Conservation (phyloP, 2,113 vertebrate species). For the Sitta europaea region DNA sequence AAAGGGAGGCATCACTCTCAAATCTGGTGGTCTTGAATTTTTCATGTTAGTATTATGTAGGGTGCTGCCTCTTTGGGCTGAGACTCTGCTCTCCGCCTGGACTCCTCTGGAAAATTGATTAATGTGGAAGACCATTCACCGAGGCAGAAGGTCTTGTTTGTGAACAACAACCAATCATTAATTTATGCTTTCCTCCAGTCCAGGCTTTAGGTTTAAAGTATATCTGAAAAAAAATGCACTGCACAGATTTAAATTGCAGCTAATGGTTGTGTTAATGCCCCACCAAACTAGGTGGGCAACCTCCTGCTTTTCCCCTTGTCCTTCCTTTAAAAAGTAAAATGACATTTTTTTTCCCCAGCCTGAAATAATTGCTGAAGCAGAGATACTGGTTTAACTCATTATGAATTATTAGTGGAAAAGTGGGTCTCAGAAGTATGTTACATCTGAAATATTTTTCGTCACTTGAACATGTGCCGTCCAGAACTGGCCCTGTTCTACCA, state of each 20-base stretch:
- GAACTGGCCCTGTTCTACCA: constrained; percentile 81
- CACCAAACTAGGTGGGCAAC: constrained; percentile 35
- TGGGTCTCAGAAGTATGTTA: constrained; percentile 87
- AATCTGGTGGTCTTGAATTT: not conserved
- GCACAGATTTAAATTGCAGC: not conserved
- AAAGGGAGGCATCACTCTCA: not conserved
- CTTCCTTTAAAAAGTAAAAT: constrained; percentile 55
- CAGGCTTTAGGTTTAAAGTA: not conserved
- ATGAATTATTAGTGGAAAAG: constrained; percentile 86
- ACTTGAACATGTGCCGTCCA: constrained; percentile 95
- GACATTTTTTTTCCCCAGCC: constrained; percentile 68
- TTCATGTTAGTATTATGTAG: not conserved
- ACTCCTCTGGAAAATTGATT: not conserved
- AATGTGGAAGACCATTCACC: not conserved
- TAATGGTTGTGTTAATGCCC: not conserved
- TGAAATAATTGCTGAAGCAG: constrained; percentile 74
- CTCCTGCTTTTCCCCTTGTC: not conserved
- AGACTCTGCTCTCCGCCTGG: accelerated
- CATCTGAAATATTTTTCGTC: constrained; percentile 92
- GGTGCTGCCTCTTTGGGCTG: not conserved
- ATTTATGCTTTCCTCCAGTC: not conserved
- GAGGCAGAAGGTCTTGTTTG: not conserved
- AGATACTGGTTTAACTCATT: constrained; percentile 81
- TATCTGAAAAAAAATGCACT: not conserved
- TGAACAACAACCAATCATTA: not conserved